A percentile compares a stretch with the other conserved stretches of the same genome.
Evolutionary conservation across 2,888 invertebrate genomes (phyloP).

Genomic region (Tricholauxania praeusta): DNA sequence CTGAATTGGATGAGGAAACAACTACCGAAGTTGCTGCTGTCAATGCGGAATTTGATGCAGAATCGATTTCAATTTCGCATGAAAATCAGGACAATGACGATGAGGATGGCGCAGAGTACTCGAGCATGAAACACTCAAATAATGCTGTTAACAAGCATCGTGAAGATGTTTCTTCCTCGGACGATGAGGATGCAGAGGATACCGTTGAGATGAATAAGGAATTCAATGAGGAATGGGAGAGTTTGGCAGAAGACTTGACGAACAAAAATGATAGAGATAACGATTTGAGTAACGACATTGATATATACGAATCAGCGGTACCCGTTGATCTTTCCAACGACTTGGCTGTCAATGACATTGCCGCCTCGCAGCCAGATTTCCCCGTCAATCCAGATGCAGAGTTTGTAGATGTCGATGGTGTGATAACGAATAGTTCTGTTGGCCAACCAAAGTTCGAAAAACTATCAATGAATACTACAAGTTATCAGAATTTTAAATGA

Average conservation of each 20-base stretch:
- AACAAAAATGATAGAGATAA: constrained; percentile 51
- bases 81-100: constrained; percentile 19
- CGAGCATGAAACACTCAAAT: constrained; percentile 43
- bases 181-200: constrained; percentile 35
- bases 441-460: constrained; percentile 57
- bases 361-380: constrained; percentile 60
- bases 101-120: constrained; percentile 25
- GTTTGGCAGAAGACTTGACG: constrained; percentile 47
- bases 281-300: constrained; percentile 61
- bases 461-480: constrained; percentile 47
- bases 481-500: constrained; percentile 42
- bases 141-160: constrained; percentile 51
- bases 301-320: constrained; percentile 56
- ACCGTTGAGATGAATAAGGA: constrained; percentile 55
- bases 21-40: background rate
- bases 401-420: constrained; percentile 53
- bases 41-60: constrained; percentile 32
- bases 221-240: constrained; percentile 62
- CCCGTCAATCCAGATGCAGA: constrained; percentile 67
- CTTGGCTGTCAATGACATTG: constrained; percentile 65
- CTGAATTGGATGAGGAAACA: constrained; percentile 36
- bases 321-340: constrained; percentile 67
- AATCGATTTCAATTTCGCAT: constrained; percentile 31
- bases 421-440: constrained; percentile 2
- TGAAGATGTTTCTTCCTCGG: constrained; percentile 59